Base-by-base conservation (phyloP, 2,113 vertebrate genomes). In the Notothenia coriiceps region DNA sequence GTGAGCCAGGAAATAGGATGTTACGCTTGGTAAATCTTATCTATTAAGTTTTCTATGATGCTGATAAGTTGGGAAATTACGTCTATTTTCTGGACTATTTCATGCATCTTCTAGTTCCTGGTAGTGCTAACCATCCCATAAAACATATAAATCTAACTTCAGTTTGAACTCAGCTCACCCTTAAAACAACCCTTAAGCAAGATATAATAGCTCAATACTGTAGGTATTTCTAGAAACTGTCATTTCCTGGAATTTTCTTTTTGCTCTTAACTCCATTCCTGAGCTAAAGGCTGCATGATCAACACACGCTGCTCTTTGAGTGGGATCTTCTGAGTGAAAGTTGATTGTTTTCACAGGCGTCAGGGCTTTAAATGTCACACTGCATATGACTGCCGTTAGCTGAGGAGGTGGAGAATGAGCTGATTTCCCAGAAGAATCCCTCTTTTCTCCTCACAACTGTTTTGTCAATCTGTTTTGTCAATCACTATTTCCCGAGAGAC, bases 381-480 rank as follows among this genome's bases (percentile, higher is more conserved):
- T 22, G 22, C 22, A 43, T 50, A 69, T 20, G 4, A 33, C 69
- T 20, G 44, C n/a, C 1, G 6, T 14, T 0, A 35, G 46, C 22
- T 72, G 80, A 82, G 72, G 81, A 77, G 59, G 50, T 77, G 69
- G 12, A 8, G 68, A 77, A 50, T 77, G 51, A 62, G 11, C 46
- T 56, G 44, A 57, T 81, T 88, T 79, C 80, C 83, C 55, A 57
- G 72, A 70, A 52, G 46, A 79, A 40, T 7, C 74, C 11, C 1
- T 66, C 80, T 60, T 82, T 82, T 40, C 49, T 87, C 44, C n/a
- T 80, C 51, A 29, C 22, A 22, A 52, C 64, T 79, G 64, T 71
- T 87, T 83, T 54, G 84, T 88, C 80, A 65, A 60, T 85, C 82
- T 79, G 64, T 71, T 87, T 83, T 54, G 84, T 88, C 80, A 65